Percentiles rank a stretch among this genome's conserved stretches.
Conservation (phyloP, 2,888 invertebrate species). For the Philereme vetulata region DNA sequence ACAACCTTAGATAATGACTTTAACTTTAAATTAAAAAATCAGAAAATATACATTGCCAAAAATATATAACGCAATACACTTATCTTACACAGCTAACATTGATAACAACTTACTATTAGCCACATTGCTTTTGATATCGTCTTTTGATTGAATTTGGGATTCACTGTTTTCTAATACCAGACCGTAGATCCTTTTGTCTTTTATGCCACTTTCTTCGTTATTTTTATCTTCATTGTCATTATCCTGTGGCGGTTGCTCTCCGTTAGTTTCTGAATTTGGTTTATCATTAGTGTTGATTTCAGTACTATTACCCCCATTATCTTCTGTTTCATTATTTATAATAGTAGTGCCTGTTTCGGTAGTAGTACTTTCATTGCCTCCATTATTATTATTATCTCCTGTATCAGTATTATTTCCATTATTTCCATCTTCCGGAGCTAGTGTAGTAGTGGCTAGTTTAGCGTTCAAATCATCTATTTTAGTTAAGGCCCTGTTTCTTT, state of each 20-base stretch:
- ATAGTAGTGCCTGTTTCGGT: too few relatives aligned
- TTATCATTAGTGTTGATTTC: too few relatives aligned
- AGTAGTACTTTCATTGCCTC: not conserved
- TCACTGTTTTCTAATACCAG: too few relatives aligned
- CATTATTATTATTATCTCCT: not conserved
- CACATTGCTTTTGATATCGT: not conserved
- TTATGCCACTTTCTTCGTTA: too few relatives aligned
- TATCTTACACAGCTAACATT: slow-evolving; percentile 8
- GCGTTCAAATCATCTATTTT: slow-evolving; percentile 46
- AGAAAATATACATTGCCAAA: too few relatives aligned
- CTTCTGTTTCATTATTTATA: too few relatives aligned
- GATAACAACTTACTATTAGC: slow-evolving; percentile 19
- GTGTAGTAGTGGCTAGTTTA: slow-evolving; percentile 13
- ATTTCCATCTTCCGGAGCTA: not conserved
- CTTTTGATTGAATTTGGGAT: not conserved
- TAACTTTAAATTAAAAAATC: too few relatives aligned
- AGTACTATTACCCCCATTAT: too few relatives aligned
- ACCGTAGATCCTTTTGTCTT: too few relatives aligned
- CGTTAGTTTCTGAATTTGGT: not conserved
- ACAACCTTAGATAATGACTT: too few relatives aligned
- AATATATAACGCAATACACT: not conserved
- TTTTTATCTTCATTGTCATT: not conserved
- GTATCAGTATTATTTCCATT: not conserved
- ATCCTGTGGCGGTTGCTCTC: not conserved
- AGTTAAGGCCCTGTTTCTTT: slow-evolving; percentile 53